Evolutionary conservation across 2,113 vertebrate species (phyloP), one percentile per base, ranked within the genome.

Genomic region (Hymenochirus boettgeri): DNA sequence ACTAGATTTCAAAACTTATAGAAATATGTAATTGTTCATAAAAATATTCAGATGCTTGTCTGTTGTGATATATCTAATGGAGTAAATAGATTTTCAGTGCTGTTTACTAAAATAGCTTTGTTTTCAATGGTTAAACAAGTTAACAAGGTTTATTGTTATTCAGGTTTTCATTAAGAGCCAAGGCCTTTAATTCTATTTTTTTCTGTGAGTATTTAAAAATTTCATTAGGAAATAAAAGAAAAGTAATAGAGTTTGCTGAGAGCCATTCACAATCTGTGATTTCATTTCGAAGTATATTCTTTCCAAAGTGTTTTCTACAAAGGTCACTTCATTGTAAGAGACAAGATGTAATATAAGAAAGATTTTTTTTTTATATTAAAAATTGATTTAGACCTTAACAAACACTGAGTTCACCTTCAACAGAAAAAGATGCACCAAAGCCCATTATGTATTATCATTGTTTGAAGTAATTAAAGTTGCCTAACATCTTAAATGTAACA

Each of bases 351-450:
- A 56, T 64, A 15, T 25, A 47, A 29, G 52, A 18, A 64, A 56
- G 37, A 64, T 56, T 55, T 35, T 55, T n/a, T n/a, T n/a, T n/a
- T n/a, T n/a, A n/a, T 64, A 64, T 64, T 64, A 64, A 64, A 64
- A 64, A 64, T 64, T 64, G 51, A 64, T 55, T 55, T 46, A 55
- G 51, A 55, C 62, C 51, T 56, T 47, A 64, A 64, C 51, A 64
- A 55, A 31, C 35, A 56, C 51, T 47, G 52, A 56, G 55, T 55
- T 56, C 37, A 64, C 51, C 62, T 64, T 64, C 56, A 47, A 45
- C 48, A 12, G 33, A 21, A 35, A 61, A 55, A 23, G 6, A 64
- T 56, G 52, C 27, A 29, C 24, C 26, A 23, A 56, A 64, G 23
- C 25, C 62, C n/a, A 64, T 64, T 29, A 47, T 46, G 33, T 42